phyloP scores from a whole-genome alignment of 2,113 vertebrate species.

The Nymphicus hollandicus region DNA sequence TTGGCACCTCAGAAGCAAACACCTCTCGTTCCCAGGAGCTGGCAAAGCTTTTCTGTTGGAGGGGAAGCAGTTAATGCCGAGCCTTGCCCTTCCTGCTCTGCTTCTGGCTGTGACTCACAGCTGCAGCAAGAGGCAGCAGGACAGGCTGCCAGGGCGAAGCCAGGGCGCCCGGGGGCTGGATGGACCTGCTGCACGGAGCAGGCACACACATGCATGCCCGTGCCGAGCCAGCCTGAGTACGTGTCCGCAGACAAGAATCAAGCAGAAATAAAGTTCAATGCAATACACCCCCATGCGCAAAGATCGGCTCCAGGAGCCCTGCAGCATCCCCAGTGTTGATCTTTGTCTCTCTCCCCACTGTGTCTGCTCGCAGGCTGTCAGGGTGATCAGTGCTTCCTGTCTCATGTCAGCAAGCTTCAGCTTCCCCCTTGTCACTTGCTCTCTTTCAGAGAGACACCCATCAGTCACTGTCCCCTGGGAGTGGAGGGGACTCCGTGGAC shows the following conservation, averaged over 20 bases:
- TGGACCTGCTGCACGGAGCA: neutral
- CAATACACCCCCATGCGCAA: fast-evolving
- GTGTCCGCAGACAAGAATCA: neutral
- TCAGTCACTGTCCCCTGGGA: neutral
- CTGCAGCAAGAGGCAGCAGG: neutral
- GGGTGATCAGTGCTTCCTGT: neutral
- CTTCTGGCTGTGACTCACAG: neutral
- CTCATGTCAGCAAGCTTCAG: neutral
- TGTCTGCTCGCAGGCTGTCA: neutral
- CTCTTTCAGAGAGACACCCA: neutral
- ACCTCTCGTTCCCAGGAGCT: neutral
- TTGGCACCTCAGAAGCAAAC: neutral
- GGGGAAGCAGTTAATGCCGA: neutral
- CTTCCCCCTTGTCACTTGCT: neutral
- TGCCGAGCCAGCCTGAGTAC: neutral
- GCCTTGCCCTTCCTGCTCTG: neutral
- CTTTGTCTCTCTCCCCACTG: neutral
- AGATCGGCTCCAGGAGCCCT: neutral
- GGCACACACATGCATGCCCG: neutral
- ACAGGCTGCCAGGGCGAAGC: neutral
- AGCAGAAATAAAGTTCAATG: neutral
- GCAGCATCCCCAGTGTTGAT: fast-evolving
- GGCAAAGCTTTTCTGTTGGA: neutral
- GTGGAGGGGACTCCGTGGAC: neutral
- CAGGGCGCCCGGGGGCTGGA: neutral